These are phyloP conservation scores for Procambarus virginalis DNA, from an alignment of 1,140 invertebrate genomes.

Conservation along the genomic window DNA sequence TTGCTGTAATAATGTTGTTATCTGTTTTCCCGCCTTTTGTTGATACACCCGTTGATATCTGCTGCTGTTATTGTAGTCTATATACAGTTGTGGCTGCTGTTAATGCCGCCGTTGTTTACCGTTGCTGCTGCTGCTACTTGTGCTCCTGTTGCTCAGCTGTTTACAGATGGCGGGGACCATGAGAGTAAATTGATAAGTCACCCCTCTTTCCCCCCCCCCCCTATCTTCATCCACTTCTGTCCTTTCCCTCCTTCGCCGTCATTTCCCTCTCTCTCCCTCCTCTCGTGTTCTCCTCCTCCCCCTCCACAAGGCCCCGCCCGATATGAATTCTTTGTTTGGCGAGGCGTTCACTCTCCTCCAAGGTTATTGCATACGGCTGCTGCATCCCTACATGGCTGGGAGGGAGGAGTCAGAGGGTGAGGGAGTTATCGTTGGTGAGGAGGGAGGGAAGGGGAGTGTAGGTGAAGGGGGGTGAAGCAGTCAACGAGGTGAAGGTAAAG, in stretches of 20 bases:
- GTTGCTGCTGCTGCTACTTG: too few relatives aligned
- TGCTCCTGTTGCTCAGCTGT: too few relatives aligned
- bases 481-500: too few relatives aligned
- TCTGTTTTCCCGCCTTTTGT: not conserved
- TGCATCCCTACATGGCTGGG: constrained; percentile 36
- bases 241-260: not conserved
- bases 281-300: not conserved
- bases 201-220: not conserved
- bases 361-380: constrained; percentile 48
- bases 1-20: too few relatives aligned
- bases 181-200: too few relatives aligned
- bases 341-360: constrained; percentile 41
- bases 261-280: not conserved
- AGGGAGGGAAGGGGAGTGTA: constrained; percentile 1
- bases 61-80: not conserved
- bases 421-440: not conserved
- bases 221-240: not conserved
- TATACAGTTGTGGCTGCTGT: not conserved
- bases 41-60: not conserved
- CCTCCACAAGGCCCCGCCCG: constrained; percentile 17
- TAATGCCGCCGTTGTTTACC: not conserved
- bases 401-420: constrained; percentile 4
- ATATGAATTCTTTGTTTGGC: constrained; percentile 58
- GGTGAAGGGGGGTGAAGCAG: not conserved
- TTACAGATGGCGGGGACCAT: too few relatives aligned